These are phyloP conservation scores for Gracilinanus agilis DNA, from an alignment of 2,113 vertebrate species.

Conservation along the genomic window DNA sequence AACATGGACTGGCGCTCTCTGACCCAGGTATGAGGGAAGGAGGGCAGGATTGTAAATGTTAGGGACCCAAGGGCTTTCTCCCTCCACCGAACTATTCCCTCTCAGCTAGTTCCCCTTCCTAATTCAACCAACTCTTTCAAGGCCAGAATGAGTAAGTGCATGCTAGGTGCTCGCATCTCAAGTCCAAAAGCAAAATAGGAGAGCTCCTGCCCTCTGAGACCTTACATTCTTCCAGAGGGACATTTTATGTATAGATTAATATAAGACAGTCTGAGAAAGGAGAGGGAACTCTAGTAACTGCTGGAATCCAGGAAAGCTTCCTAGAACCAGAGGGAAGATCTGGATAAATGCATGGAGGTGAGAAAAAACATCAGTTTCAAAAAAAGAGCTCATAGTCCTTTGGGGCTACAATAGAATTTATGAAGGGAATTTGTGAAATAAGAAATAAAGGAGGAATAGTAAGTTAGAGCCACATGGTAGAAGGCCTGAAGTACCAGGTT, in stretches of 20 bases:
- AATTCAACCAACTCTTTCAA: not conserved
- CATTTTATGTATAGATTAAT: not conserved
- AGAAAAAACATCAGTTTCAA: not conserved
- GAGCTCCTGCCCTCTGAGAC: not conserved
- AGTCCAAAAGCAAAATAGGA: not conserved
- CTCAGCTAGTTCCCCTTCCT: not conserved
- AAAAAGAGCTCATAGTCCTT: not conserved
- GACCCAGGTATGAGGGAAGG: conserved; percentile 88
- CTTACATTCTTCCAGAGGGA: not conserved
- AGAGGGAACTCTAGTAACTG: not conserved
- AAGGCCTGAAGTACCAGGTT: not conserved
- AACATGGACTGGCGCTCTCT: conserved; percentile 99
- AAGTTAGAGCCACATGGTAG: not conserved
- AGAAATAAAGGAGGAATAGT: not conserved
- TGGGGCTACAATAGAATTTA: not conserved
- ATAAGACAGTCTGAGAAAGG: not conserved
- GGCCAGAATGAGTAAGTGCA: not conserved
- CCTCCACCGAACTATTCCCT: not conserved
- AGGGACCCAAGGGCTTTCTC: not conserved
- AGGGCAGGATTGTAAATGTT: not conserved
- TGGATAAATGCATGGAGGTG: not conserved
- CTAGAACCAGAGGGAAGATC: not conserved
- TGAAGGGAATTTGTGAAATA: not conserved
- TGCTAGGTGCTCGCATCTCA: too few relatives aligned
- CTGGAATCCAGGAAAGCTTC: not conserved